These are phyloP conservation scores for Coryphaenoides rupestris DNA, from an alignment of 2,113 vertebrate genomes.

Conservation along the genomic window DNA sequence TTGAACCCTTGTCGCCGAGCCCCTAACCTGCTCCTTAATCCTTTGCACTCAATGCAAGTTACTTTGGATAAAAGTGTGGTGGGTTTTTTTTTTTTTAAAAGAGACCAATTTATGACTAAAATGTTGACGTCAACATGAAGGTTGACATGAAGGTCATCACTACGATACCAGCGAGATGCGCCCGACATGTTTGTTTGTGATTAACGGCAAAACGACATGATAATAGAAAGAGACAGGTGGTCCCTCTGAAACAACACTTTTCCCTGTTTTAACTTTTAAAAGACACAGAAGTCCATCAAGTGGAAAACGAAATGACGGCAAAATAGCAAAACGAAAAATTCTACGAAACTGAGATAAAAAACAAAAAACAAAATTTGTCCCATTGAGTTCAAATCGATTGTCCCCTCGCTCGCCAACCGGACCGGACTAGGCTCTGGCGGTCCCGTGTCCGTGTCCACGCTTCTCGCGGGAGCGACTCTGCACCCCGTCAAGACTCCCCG, in stretches of 20 bases:
- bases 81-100: too few relatives aligned
- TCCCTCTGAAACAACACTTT: neutral
- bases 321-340: too few relatives aligned
- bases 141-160: conserved; percentile 7
- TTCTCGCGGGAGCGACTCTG: neutral
- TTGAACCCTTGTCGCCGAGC: too few relatives aligned
- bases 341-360: too few relatives aligned
- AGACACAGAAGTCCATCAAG: too few relatives aligned
- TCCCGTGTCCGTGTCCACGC: neutral
- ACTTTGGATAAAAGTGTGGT: too few relatives aligned
- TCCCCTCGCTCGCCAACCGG: conserved; percentile 29
- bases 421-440: conserved; percentile 1
- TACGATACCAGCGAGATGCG: neutral
- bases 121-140: conserved; percentile 11
- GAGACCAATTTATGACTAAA: too few relatives aligned
- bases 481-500: neutral
- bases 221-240: neutral
- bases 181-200: neutral
- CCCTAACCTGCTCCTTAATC: too few relatives aligned
- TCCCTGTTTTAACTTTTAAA: neutral
- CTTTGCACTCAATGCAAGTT: too few relatives aligned
- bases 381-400: neutral
- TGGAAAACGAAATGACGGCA: neutral
- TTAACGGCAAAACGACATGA: neutral
- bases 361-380: neutral